Conservation (phyloP, 2,113 vertebrate species). For the Lasiurus cinereus region DNA sequence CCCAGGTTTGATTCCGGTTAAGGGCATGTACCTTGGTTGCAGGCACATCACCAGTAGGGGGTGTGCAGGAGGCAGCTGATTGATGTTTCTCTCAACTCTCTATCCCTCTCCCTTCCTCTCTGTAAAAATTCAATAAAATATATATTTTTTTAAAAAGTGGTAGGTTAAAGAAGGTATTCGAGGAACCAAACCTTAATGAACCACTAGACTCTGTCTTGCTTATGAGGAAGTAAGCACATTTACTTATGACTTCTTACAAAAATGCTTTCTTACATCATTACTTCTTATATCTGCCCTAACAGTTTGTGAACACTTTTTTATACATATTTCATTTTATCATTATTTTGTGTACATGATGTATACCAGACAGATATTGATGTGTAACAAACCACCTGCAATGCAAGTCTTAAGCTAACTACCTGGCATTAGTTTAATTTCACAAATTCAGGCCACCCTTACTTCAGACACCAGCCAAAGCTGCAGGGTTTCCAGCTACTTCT, state of each 20-base stretch:
- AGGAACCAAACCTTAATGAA: not conserved
- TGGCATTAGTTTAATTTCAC: not conserved
- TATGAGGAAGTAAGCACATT: not conserved
- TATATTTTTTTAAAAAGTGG: not conserved
- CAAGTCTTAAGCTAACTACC: not conserved
- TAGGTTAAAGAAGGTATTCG: not conserved
- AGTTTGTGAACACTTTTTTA: not conserved
- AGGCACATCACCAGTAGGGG: too few relatives aligned
- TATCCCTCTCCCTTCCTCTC: too few relatives aligned
- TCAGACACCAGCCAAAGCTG: not conserved
- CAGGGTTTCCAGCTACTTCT: not conserved
- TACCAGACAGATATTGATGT: not conserved
- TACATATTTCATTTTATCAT: not conserved
- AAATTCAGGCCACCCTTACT: not conserved
- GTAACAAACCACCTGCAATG: not conserved
- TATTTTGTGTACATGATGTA: not conserved
- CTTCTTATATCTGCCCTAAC: not conserved
- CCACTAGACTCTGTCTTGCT: not conserved
- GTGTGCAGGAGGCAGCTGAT: too few relatives aligned
- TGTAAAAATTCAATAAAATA: too few relatives aligned
- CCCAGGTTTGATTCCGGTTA: too few relatives aligned
- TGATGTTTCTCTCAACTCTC: too few relatives aligned
- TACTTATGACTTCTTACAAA: not conserved
- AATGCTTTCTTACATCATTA: not conserved
- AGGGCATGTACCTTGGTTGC: too few relatives aligned